phyloP scores from a whole-genome alignment of 2,113 vertebrate species.

The Platysternon megacephalum region DNA sequence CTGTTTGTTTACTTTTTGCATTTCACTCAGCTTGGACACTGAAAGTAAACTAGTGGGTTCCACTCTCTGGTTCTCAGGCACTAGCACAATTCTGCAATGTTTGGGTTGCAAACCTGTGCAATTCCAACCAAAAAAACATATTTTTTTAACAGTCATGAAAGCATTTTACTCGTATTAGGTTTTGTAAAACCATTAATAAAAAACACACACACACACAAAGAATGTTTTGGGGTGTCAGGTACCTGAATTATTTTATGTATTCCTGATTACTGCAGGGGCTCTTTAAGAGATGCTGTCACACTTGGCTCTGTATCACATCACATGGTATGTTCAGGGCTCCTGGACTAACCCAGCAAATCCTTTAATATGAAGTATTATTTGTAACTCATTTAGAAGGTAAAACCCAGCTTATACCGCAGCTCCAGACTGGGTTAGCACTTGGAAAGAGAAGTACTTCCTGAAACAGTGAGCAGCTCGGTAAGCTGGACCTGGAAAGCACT shows the following conservation, averaged over 20 bases:
- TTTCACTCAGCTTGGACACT: background rate
- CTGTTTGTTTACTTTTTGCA: background rate
- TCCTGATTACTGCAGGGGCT: background rate
- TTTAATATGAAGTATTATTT: constrained; percentile 27
- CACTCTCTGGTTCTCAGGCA: background rate
- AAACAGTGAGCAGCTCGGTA: background rate
- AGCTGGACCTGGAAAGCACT: background rate
- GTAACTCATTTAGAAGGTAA: constrained; percentile 16
- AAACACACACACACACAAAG: background rate
- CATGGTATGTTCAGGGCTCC: background rate
- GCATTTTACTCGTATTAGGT: background rate
- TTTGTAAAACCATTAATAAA: constrained; percentile 1
- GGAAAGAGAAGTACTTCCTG: background rate
- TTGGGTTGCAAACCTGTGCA: background rate
- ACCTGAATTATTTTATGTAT: background rate
- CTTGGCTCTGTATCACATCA: background rate
- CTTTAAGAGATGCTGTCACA: background rate
- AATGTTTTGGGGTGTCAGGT: background rate
- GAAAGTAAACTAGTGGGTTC: background rate
- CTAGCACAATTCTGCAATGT: background rate
- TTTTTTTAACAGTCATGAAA: background rate
- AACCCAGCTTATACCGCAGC: constrained; percentile 2
- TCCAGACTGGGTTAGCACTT: background rate
- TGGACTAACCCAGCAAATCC: constrained; percentile 26
- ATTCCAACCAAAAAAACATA: background rate